A percentile compares a stretch with the other conserved stretches of the same genome.
phyloP scores from a whole-genome alignment of 2,113 vertebrate genomes.

The Gobio gobio region DNA sequence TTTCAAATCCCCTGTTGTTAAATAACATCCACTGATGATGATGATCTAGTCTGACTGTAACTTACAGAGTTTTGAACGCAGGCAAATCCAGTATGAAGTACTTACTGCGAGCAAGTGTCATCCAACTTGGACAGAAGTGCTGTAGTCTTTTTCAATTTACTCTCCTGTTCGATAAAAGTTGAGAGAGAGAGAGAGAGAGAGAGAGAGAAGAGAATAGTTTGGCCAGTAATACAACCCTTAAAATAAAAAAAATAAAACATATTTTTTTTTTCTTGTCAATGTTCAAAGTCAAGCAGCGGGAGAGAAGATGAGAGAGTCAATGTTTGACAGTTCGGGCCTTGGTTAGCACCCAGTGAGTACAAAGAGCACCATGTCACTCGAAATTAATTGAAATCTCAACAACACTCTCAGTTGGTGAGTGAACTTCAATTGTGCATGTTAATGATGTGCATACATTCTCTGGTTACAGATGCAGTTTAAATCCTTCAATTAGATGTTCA shows the following conservation, averaged over 20 bases:
- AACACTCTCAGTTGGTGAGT: not conserved
- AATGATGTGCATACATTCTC: not conserved
- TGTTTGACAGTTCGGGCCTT: not conserved
- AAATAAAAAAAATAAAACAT: not conserved
- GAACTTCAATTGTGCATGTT: not conserved
- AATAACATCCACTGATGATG: not conserved
- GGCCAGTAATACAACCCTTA: not conserved
- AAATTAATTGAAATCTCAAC: conserved; percentile 11
- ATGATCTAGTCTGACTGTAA: not conserved
- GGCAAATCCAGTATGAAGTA: conserved; percentile 49
- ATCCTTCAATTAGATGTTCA: conserved; percentile 11
- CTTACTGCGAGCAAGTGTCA: conserved; percentile 45
- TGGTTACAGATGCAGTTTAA: not conserved
- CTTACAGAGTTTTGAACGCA: conserved; percentile 49
- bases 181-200: conserved; percentile 4
- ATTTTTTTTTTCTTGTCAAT: not conserved
- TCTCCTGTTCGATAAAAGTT: conserved; percentile 38
- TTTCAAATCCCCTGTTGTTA: not conserved
- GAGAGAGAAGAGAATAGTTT: not conserved
- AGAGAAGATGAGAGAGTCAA: not conserved
- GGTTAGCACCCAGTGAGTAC: not conserved
- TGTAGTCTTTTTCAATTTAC: conserved; percentile 30
- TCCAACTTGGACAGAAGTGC: conserved; percentile 34
- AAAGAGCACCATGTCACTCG: not conserved
- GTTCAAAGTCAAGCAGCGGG: not conserved